phyloP scores from a whole-genome alignment of 2,113 vertebrate species.

The Trichechus manatus region DNA sequence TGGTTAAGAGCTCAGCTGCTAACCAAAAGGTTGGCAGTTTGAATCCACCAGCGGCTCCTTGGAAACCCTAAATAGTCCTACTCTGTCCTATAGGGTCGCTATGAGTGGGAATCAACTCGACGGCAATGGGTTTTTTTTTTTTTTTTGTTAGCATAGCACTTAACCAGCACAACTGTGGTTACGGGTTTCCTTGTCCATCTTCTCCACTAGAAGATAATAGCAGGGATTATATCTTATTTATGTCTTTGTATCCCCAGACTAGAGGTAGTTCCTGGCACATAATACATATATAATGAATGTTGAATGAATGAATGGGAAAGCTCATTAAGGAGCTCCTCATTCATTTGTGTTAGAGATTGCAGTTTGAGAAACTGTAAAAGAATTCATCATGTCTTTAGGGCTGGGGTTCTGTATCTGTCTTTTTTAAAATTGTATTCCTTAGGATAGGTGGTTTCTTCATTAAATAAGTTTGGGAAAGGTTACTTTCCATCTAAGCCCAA shows the following conservation, averaged over 20 bases:
- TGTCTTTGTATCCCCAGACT: not conserved
- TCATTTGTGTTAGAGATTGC: not conserved
- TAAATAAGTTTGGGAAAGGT: not conserved
- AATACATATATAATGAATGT: not conserved
- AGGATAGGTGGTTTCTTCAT: not conserved
- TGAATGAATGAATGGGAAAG: not conserved
- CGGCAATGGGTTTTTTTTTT: too few relatives aligned
- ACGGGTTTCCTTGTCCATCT: not conserved
- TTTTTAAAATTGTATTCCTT: not conserved
- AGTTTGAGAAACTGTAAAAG: not conserved
- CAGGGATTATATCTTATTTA: not conserved
- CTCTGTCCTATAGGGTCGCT: too few relatives aligned
- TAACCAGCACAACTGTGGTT: not conserved
- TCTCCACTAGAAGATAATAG: too few relatives aligned
- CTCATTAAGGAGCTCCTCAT: not conserved
- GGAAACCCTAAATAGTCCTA: too few relatives aligned
- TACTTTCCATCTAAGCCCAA: not conserved
- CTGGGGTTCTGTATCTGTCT: not conserved
- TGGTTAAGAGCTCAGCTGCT: too few relatives aligned
- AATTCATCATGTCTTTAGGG: not conserved
- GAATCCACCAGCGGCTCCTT: too few relatives aligned
- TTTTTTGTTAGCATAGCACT: too few relatives aligned
- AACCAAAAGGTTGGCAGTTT: too few relatives aligned
- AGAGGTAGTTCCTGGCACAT: not conserved
- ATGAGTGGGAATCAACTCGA: too few relatives aligned